These are phyloP conservation scores for Chloroceryle inda DNA, from an alignment of 2,797 vertebrate genomes.

Conservation along the genomic window DNA sequence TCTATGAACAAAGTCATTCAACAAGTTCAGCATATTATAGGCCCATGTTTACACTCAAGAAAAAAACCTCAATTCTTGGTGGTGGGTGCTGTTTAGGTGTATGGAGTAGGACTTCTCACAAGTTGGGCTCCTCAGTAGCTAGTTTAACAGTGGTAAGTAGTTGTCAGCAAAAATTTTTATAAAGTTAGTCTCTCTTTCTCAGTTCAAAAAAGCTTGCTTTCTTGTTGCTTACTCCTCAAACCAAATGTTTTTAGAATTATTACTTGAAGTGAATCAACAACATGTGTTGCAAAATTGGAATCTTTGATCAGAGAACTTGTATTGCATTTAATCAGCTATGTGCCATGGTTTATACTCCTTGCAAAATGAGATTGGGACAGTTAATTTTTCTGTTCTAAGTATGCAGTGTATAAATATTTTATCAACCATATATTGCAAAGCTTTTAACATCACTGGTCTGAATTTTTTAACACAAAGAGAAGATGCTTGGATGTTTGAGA, in stretches of 20 bases:
- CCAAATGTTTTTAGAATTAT: background rate
- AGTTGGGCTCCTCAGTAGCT: background rate
- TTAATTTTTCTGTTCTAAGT: background rate
- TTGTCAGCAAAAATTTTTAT: background rate
- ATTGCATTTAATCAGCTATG: background rate
- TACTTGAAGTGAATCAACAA: background rate
- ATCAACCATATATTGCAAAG: background rate
- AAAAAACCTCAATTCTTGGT: background rate
- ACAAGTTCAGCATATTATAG: background rate
- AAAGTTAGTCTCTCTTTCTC: background rate
- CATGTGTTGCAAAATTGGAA: background rate
- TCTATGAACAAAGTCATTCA: background rate
- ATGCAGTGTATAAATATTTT: background rate
- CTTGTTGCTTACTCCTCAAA: background rate
- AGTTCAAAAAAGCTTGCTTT: background rate
- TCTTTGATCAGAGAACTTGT: background rate
- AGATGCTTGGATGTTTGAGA: background rate
- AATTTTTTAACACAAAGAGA: background rate
- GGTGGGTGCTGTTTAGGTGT: background rate
- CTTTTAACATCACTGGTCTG: background rate
- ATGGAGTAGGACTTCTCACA: background rate
- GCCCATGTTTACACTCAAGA: background rate
- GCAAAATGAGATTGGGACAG: background rate
- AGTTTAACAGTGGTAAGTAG: background rate
- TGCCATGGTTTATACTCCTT: background rate